Percentiles rank a stretch among this genome's conserved stretches.
These are phyloP conservation scores for Scyliorhinus canicula DNA, from an alignment of 2,797 vertebrate species.

Conservation along the genomic window DNA sequence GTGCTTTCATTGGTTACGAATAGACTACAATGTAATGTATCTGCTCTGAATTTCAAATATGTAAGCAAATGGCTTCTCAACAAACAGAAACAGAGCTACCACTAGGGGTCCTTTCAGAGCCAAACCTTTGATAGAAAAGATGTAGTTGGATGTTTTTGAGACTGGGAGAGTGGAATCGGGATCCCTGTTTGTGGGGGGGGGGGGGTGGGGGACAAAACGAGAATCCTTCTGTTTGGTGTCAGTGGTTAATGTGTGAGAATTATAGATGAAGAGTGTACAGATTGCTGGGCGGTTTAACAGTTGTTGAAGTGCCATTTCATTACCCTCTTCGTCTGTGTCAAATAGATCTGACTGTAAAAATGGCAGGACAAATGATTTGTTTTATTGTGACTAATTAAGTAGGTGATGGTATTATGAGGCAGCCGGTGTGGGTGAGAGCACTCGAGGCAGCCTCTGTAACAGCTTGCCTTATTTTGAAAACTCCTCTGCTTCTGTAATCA, in stretches of 20 bases:
- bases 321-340: neutral
- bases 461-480: neutral
- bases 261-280: neutral
- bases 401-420: neutral
- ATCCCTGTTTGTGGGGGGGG: neutral
- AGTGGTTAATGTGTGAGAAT: neutral
- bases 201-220: neutral
- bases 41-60: neutral
- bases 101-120: neutral
- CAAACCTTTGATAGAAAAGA: neutral
- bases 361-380: neutral
- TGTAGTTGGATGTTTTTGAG: neutral
- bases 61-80: neutral
- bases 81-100: neutral
- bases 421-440: neutral
- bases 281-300: neutral
- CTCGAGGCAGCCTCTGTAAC: neutral
- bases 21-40: neutral
- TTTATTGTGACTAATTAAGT: conserved; percentile 24
- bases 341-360: conserved; percentile 2
- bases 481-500: neutral
- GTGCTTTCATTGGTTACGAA: neutral
- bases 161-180: neutral
- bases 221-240: neutral
- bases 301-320: neutral